A percentile compares a stretch with the other conserved stretches of the same genome.
Conservation (phyloP, 2,113 vertebrate species). For the Gobiocypris rarus region DNA sequence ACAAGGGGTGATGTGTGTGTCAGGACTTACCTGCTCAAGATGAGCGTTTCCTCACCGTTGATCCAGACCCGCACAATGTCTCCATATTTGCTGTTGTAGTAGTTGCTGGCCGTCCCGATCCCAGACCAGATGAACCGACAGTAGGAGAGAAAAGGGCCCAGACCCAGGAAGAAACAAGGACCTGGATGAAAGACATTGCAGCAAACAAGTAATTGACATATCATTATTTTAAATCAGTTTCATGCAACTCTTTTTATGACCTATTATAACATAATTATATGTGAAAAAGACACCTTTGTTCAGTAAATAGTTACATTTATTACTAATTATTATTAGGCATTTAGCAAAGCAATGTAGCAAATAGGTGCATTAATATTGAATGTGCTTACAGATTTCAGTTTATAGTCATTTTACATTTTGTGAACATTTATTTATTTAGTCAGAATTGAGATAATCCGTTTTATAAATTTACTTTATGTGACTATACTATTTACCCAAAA, state of each 20-base stretch:
- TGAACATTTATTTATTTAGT: neutral
- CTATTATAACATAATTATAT: too few species aligned
- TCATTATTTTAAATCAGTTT: neutral
- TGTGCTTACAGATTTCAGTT: neutral
- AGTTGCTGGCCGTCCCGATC: slow-evolving; percentile 90
- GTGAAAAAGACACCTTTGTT: too few species aligned
- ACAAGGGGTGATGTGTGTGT: neutral
- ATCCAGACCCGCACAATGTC: slow-evolving; percentile 95
- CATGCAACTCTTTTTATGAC: too few species aligned
- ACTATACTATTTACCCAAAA: neutral
- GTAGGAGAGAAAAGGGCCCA: slow-evolving; percentile 76
- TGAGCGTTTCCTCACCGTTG: slow-evolving; percentile 89
- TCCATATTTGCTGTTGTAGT: slow-evolving; percentile 91
- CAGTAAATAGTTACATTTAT: neutral
- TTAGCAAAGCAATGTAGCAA: too few species aligned
- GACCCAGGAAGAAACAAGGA: slow-evolving; percentile 85
- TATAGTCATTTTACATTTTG: neutral
- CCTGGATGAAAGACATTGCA: slow-evolving; percentile 71
- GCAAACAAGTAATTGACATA: neutral
- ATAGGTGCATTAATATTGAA: neutral
- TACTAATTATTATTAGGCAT: neutral
- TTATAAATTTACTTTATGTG: neutral
- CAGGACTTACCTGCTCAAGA: slow-evolving; percentile 88
- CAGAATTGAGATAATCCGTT: neutral
- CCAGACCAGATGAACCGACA: slow-evolving; percentile 85